Percentiles rank a stretch among this genome's conserved stretches.
Evolutionary conservation across 2,888 invertebrate species (phyloP).

Genomic region (Meloe dianella): DNA sequence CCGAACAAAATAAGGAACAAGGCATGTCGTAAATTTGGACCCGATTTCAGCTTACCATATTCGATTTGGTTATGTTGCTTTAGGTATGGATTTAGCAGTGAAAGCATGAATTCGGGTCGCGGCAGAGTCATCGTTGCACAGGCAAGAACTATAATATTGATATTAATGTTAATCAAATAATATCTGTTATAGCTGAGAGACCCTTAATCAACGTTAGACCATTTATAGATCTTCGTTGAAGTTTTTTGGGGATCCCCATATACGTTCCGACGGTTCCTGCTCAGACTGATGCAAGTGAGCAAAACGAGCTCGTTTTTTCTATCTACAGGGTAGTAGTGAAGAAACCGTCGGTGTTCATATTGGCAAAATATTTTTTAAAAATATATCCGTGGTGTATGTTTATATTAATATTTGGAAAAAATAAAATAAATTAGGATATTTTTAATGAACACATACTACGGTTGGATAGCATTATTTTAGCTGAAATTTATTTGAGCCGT

Average conservation of each 20-base stretch:
- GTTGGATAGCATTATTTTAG: conserved; percentile 36
- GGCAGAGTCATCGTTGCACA: conserved; percentile 55
- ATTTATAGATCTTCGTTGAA: conserved; percentile 14
- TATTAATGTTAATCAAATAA: background rate
- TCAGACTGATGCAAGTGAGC: conserved; percentile 28
- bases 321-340: conserved; percentile 52
- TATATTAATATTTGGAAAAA: conserved; percentile 15
- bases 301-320: conserved; percentile 26
- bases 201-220: conserved; percentile 33
- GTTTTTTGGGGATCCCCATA: conserved; percentile 3
- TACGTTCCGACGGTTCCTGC: conserved; percentile 21
- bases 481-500: conserved; percentile 48
- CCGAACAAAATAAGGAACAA: conserved; percentile 66
- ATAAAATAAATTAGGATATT: background rate
- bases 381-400: conserved; percentile 29
- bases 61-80: conserved; percentile 58
- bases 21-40: conserved; percentile 56
- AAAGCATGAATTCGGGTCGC: conserved; percentile 55
- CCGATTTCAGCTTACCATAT: conserved; percentile 58
- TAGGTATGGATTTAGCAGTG: conserved; percentile 59
- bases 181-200: conserved; percentile 34
- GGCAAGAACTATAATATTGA: conserved; percentile 40
- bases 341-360: conserved; percentile 34
- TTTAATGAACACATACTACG: conserved; percentile 24
- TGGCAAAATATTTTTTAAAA: conserved; percentile 26